A percentile compares a stretch with the other conserved stretches of the same genome.
Conservation (phyloP, 2,888 invertebrate genomes). For the Mellilla xanthometata region DNA sequence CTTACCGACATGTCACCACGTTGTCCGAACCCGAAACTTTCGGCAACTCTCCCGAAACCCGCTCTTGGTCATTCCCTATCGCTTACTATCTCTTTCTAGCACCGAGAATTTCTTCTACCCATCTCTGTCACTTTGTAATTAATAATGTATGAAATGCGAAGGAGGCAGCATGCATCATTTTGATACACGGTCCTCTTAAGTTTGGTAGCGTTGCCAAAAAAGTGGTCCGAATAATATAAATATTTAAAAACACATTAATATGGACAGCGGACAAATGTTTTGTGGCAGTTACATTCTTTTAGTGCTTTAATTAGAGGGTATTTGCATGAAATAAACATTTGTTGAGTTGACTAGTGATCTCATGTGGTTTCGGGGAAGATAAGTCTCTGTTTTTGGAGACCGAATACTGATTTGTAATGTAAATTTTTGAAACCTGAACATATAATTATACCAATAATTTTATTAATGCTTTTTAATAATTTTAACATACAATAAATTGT, state of each 20-base stretch:
- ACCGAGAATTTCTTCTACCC: constrained; percentile 18
- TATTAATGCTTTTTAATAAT: too few species aligned
- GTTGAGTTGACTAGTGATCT: constrained; percentile 15
- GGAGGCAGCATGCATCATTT: constrained; percentile 65
- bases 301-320: constrained; percentile 37
- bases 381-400: too few species aligned
- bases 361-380: constrained; percentile 6
- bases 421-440: too few species aligned
- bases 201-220: constrained; percentile 57
- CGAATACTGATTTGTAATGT: too few species aligned
- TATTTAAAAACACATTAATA: constrained; percentile 34
- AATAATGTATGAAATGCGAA: constrained; percentile 71
- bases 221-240: constrained; percentile 37
- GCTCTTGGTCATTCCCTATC: constrained; percentile 45
- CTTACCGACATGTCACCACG: constrained; percentile 34
- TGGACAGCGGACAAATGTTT: constrained; percentile 34
- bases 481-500: too few species aligned
- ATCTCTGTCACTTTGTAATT: constrained; percentile 60
- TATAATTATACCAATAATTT: too few species aligned
- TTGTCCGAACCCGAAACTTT: constrained; percentile 40
- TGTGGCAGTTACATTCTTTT: constrained; percentile 43
- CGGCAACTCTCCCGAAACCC: constrained; percentile 30
- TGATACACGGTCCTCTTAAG: constrained; percentile 52
- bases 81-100: constrained; percentile 33
- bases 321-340: constrained; percentile 39